A percentile compares a stretch with the other conserved stretches of the same genome.
Evolutionary conservation across 2,113 vertebrate genomes (phyloP).

Genomic region (Pithys albifrons): DNA sequence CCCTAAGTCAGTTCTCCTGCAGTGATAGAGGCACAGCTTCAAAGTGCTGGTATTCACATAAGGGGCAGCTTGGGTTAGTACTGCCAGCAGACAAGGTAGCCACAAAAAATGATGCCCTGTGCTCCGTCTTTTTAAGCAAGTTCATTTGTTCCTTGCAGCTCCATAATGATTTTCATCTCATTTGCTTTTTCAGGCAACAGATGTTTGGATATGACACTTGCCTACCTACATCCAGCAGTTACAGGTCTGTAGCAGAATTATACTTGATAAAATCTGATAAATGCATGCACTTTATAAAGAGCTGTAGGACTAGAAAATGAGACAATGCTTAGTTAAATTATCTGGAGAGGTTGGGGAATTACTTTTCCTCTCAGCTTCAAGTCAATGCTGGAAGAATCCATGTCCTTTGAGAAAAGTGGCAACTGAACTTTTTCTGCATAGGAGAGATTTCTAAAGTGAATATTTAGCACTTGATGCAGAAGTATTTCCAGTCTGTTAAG

Average conservation of each 20-base stretch:
- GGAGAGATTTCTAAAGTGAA: neutral
- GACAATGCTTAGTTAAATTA: neutral
- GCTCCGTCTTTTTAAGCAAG: neutral
- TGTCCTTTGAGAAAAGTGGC: neutral
- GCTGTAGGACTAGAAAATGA: neutral
- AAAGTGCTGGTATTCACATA: neutral
- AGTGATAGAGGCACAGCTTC: neutral
- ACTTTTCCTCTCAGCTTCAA: neutral
- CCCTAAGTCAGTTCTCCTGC: neutral
- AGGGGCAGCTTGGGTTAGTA: neutral
- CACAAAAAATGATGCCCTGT: neutral
- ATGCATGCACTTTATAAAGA: neutral
- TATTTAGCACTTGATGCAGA: neutral
- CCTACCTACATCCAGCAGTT: neutral
- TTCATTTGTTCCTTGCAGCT: neutral
- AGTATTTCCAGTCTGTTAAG: neutral
- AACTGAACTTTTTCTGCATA: neutral
- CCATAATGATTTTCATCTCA: neutral
- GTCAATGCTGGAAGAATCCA: neutral
- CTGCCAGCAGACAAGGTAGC: neutral
- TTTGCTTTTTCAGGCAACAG: neutral
- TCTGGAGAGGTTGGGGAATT: neutral
- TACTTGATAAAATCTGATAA: neutral
- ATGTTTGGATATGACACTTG: neutral
- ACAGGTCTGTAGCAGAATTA: neutral